Percentiles rank a stretch among this genome's conserved stretches.
These are phyloP conservation scores for Coregonus sp. DNA, from an alignment of 2,797 vertebrate species.

Conservation along the genomic window DNA sequence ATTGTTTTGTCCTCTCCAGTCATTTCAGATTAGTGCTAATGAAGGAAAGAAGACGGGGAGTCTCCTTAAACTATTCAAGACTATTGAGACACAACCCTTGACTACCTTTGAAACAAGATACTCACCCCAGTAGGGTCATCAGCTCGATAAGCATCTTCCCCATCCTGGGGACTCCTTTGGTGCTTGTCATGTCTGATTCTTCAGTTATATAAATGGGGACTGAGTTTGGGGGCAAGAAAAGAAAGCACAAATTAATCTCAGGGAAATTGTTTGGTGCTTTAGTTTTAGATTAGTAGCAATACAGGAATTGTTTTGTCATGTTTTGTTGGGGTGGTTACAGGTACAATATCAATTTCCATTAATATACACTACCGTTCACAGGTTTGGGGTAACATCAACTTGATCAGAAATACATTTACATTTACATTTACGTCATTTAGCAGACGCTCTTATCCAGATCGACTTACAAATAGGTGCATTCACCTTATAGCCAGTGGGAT, in stretches of 20 bases:
- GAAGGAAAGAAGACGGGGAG: background rate
- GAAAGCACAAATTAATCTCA: background rate
- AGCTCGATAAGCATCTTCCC: slow-evolving; percentile 33
- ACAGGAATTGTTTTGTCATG: background rate
- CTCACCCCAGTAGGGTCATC: slow-evolving; percentile 63
- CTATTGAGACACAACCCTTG: background rate
- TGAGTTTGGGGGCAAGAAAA: background rate
- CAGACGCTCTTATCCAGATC: too few species aligned
- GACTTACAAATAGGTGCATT: too few species aligned
- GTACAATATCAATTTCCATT: too few species aligned
- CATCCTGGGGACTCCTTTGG: slow-evolving; percentile 21
- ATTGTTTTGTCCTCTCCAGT: too few species aligned
- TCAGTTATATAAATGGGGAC: slow-evolving; percentile 19
- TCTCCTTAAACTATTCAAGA: background rate
- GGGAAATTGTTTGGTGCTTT: background rate
- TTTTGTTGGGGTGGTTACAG: too few species aligned
- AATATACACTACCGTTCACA: too few species aligned
- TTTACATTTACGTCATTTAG: too few species aligned
- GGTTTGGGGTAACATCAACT: too few species aligned
- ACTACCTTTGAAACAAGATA: slow-evolving; percentile 7
- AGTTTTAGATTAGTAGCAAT: background rate
- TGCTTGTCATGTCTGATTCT: slow-evolving; percentile 26
- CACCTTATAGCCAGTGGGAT: too few species aligned
- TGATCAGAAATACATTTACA: too few species aligned
- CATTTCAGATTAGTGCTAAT: too few species aligned